phyloP scores from a whole-genome alignment of 2,797 vertebrate species.

The Zalophus californianus region DNA sequence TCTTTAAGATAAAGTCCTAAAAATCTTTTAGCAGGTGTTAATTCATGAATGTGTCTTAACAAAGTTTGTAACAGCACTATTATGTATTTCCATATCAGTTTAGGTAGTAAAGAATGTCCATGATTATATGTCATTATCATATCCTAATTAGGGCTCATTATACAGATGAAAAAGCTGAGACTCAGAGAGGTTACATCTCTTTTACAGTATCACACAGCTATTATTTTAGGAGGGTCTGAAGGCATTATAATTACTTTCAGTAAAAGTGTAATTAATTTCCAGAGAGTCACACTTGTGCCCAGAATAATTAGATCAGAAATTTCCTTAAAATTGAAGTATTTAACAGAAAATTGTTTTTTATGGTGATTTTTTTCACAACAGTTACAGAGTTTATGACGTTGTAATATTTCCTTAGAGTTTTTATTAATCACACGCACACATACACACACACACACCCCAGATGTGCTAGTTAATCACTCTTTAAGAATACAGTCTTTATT shows the following conservation, averaged over 20 bases:
- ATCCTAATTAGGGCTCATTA: not conserved
- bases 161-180: conserved; percentile 23
- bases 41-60: not conserved
- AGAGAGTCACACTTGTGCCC: not conserved
- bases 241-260: not conserved
- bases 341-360: conserved; percentile 45
- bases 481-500: conserved; percentile 53
- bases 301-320: conserved; percentile 42
- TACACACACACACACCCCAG: not conserved
- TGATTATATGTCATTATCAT: not conserved
- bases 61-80: not conserved
- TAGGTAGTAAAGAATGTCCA: not conserved
- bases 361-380: conserved; percentile 13
- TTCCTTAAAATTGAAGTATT: conserved; percentile 39
- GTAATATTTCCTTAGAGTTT: not conserved
- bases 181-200: not conserved
- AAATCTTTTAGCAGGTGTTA: not conserved
- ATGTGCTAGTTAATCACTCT: conserved; percentile 22
- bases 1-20: conserved; percentile 7
- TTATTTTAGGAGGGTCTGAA: not conserved
- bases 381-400: not conserved
- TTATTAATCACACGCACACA: not conserved
- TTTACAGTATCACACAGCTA: not conserved
- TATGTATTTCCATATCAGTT: conserved; percentile 2
- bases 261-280: conserved; percentile 57